These are phyloP conservation scores for Heliangelus exortis DNA, from an alignment of 2,797 vertebrate species.

Conservation along the genomic window DNA sequence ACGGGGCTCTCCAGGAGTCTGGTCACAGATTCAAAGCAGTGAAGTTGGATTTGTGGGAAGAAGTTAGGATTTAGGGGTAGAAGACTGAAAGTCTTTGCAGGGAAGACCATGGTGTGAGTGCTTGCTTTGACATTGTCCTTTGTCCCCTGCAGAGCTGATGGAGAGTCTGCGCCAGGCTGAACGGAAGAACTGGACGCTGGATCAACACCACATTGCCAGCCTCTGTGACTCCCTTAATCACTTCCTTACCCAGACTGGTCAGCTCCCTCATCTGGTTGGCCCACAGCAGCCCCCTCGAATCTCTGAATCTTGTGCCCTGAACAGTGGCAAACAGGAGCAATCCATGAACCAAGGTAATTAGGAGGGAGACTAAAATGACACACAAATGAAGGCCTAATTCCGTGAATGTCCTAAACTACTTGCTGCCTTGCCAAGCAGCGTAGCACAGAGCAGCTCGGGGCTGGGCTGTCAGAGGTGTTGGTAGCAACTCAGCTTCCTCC, in stretches of 20 bases:
- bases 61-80: background rate
- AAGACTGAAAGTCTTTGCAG: background rate
- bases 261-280: conserved; percentile 78
- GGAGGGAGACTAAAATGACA: background rate
- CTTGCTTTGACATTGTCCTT: background rate
- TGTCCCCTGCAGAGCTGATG: conserved; percentile 84
- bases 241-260: conserved; percentile 95
- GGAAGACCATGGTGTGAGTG: background rate
- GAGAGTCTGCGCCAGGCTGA: conserved; percentile 97
- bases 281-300: conserved; percentile 79
- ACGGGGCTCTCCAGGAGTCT: background rate
- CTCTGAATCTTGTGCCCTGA: conserved; percentile 81
- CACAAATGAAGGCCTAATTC: background rate
- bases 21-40: background rate
- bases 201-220: conserved; percentile 93
- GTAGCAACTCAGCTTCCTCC: background rate
- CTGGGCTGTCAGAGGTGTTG: background rate
- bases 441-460: background rate
- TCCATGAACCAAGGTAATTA: conserved; percentile 81
- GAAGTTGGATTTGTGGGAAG: background rate
- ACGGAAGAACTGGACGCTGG: conserved; percentile 94
- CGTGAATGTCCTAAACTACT: background rate
- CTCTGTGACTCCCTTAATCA: conserved; percentile 98
- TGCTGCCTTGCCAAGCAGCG: background rate
- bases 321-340: conserved; percentile 81